phyloP scores from a whole-genome alignment of 2,888 invertebrate genomes.

The Mythimna ferrago region DNA sequence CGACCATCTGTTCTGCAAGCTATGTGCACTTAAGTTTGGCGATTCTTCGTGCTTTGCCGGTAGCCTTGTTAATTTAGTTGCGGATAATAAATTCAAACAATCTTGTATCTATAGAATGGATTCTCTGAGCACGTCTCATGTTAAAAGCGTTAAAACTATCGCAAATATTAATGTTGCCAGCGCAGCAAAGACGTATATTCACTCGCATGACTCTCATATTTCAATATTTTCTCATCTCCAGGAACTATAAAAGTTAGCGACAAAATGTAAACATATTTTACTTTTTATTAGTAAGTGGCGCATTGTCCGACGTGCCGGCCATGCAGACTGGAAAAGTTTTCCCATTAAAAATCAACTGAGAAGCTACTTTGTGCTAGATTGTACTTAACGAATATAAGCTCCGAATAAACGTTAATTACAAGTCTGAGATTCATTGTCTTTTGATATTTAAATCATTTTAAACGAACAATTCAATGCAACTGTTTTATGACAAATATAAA shows the following conservation, averaged over 20 bases:
- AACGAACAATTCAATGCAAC: neutral
- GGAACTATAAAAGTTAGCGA: constrained; percentile 56
- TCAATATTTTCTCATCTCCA: constrained; percentile 28
- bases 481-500: neutral
- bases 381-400: constrained; percentile 49
- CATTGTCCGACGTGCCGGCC: constrained; percentile 41
- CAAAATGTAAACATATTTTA: constrained; percentile 53
- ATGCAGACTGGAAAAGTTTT: constrained; percentile 67
- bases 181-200: constrained; percentile 2
- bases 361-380: constrained; percentile 41
- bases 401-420: constrained; percentile 32
- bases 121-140: neutral
- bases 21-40: too few species aligned
- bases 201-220: neutral
- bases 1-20: too few species aligned
- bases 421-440: neutral
- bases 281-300: constrained; percentile 37
- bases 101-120: neutral
- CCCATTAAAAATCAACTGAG: constrained; percentile 69
- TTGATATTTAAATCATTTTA: neutral
- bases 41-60: too few species aligned
- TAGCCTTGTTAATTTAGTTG: too few species aligned
- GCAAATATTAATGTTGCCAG: neutral
- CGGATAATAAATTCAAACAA: neutral
- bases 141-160: neutral